Conservation (phyloP, 2,888 invertebrate species). For the Rhogogaster chlorosoma region DNA sequence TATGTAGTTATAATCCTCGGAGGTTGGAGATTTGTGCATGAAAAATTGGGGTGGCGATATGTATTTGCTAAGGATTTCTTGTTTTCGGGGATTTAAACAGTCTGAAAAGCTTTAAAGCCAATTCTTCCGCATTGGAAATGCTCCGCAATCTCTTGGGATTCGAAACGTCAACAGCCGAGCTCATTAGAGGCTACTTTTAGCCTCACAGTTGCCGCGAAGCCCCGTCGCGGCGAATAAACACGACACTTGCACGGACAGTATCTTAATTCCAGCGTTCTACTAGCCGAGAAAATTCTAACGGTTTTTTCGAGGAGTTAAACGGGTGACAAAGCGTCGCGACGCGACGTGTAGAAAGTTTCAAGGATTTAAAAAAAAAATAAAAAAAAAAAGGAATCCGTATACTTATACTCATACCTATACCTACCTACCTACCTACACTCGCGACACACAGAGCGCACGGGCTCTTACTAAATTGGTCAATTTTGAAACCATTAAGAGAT, state of each 20-base stretch:
- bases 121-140: slow-evolving; percentile 29
- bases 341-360: not conserved
- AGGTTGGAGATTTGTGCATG: not conserved
- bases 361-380: not conserved
- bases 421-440: not conserved
- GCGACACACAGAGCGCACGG: not conserved
- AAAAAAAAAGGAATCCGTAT: not conserved
- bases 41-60: not conserved
- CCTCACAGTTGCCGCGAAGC: slow-evolving; percentile 9
- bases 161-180: slow-evolving; percentile 23
- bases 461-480: slow-evolving; percentile 10
- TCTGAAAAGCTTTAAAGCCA: not conserved
- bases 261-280: slow-evolving; percentile 25
- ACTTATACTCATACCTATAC: no score
- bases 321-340: not conserved
- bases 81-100: slow-evolving; percentile 3
- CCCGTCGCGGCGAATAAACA: slow-evolving; percentile 22
- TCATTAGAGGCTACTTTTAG: slow-evolving; percentile 40
- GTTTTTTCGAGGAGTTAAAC: not conserved
- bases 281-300: slow-evolving; percentile 37
- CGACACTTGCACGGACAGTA: slow-evolving; percentile 29
- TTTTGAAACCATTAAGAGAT: slow-evolving; percentile 5
- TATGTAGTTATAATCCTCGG: not conserved
- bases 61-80: slow-evolving; percentile 1
- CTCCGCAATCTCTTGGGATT: slow-evolving; percentile 25